Percentiles rank a stretch among this genome's conserved stretches.
phyloP scores from a whole-genome alignment of 2,797 vertebrate genomes.

The Manis javanica region DNA sequence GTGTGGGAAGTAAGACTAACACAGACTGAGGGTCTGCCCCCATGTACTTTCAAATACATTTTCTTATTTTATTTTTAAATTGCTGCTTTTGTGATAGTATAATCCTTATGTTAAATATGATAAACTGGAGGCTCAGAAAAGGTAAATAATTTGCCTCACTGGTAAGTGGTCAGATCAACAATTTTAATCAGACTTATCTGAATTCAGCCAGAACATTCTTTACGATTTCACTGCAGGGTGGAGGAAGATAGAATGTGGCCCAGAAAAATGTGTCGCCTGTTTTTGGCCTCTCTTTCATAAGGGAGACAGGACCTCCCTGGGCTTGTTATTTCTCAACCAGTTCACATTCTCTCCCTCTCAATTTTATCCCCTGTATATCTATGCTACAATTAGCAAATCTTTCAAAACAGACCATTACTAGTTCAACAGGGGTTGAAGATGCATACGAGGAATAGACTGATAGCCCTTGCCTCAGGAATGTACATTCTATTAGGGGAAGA shows the following conservation, averaged over 20 bases:
- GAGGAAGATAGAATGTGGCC: background rate
- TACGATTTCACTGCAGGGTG: fast-evolving
- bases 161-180: background rate
- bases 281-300: background rate
- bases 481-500: background rate
- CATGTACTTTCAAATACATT: background rate
- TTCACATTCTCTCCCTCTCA: background rate
- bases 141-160: background rate
- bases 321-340: background rate
- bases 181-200: background rate
- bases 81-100: background rate
- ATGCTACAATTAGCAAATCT: background rate
- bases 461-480: background rate
- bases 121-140: background rate
- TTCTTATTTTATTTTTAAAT: background rate
- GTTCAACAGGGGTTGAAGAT: background rate
- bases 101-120: background rate
- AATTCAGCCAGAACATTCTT: background rate
- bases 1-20: background rate
- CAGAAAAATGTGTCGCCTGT: background rate
- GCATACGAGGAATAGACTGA: background rate
- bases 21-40: background rate
- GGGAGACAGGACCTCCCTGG: background rate
- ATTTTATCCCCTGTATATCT: background rate
- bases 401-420: background rate